Conservation (phyloP, 2,888 invertebrate genomes). For the Osmoderma eremita region DNA sequence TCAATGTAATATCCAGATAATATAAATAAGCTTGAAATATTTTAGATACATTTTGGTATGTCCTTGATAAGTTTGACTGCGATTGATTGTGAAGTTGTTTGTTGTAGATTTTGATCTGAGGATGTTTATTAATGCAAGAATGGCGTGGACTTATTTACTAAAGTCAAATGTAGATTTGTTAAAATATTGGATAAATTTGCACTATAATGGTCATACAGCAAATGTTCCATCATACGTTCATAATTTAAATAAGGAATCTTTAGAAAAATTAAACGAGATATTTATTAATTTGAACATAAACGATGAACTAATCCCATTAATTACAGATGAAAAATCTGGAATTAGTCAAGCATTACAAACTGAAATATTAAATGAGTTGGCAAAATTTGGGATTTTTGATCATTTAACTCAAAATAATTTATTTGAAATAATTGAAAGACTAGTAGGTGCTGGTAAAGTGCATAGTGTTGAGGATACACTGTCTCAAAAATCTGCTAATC, state of each 20-base stretch:
- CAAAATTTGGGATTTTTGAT: constrained; percentile 73
- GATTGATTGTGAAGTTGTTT: constrained; percentile 31
- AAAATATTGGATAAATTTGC: constrained; percentile 71
- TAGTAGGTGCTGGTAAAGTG: constrained; percentile 69
- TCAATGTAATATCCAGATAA: too few relatives aligned
- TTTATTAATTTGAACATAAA: constrained; percentile 69
- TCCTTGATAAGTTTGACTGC: background rate
- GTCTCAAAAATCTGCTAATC: constrained; percentile 52
- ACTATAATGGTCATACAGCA: constrained; percentile 54
- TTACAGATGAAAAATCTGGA: constrained; percentile 65
- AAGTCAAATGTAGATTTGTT: constrained; percentile 70
- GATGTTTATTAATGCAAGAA: constrained; percentile 65
- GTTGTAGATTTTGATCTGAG: constrained; percentile 67
- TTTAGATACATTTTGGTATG: too few relatives aligned
- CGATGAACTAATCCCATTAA: constrained; percentile 68
- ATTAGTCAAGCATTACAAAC: constrained; percentile 69
- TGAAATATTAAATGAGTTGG: constrained; percentile 70
- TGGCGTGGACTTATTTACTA: constrained; percentile 71
- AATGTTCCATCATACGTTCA: constrained; percentile 55
- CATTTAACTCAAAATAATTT: constrained; percentile 69
- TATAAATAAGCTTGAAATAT: too few relatives aligned
- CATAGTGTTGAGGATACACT: constrained; percentile 69
- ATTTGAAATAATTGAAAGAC: constrained; percentile 68
- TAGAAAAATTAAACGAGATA: constrained; percentile 65
- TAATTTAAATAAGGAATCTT: constrained; percentile 54